Evolutionary conservation across 2,113 vertebrate species (phyloP).

Genomic region (Callocephalon fimbriatum): DNA sequence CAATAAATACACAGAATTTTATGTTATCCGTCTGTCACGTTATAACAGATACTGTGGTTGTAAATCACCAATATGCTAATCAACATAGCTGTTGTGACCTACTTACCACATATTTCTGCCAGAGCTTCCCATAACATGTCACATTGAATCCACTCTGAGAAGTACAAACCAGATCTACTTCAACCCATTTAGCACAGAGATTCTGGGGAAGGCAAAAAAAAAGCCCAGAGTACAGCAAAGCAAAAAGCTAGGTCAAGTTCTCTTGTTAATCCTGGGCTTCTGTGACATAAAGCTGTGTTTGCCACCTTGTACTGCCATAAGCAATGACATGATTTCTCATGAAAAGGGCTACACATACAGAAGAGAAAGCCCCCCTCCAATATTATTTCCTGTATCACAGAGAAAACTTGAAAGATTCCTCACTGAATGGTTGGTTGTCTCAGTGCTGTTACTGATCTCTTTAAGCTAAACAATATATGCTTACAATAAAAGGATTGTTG

Average conservation of each 20-base stretch:
- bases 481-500: not conserved
- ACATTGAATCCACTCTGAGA: constrained; percentile 58
- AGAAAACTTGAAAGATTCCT: constrained; percentile 1
- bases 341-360: constrained; percentile 23
- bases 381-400: not conserved
- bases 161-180: constrained; percentile 53
- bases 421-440: not conserved
- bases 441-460: not conserved
- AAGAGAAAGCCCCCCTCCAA: not conserved
- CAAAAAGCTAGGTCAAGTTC: constrained; percentile 58
- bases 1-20: constrained; percentile 11
- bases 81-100: constrained; percentile 75
- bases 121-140: constrained; percentile 53
- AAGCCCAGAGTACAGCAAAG: not conserved
- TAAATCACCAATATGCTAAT: constrained; percentile 67
- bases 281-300: constrained; percentile 35
- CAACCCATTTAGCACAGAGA: constrained; percentile 56
- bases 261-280: constrained; percentile 46
- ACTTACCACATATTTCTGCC: constrained; percentile 71
- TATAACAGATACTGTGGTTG: constrained; percentile 41
- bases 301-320: constrained; percentile 27
- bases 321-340: constrained; percentile 45
- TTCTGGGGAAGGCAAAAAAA: not conserved
- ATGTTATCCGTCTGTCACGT: constrained; percentile 12
- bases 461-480: not conserved